Evolutionary conservation across 1,140 invertebrate species (phyloP), one percentile per base, ranked within the genome.

Genomic region (Eufriesea mexicana): DNA sequence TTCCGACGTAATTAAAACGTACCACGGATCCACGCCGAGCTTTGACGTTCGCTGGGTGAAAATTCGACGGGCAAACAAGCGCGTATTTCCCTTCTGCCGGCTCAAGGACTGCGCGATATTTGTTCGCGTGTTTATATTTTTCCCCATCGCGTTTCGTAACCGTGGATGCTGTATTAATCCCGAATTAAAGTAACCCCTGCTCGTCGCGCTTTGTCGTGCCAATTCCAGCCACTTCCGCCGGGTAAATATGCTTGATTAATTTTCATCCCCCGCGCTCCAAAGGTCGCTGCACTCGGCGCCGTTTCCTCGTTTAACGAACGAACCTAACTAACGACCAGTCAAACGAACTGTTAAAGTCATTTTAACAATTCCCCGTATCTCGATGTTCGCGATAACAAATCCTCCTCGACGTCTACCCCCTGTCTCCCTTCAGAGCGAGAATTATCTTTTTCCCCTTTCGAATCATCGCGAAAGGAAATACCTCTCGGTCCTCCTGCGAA

Each of bases 221-320:
- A 64, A 16, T 76, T 64, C 20, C 45, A 18, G 59, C 9, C 25
- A 64, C 25, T 23, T 35, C 47, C 20, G 25, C 25, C 23, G n/a
- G 42, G 12, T 76, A 76, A 76, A 64, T 64, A 47, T 42, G 45
- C 74, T n/a, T 49, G 45, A 76, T 76, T 51, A 76, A 76, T 64
- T 76, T 49, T 49, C 55, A 49, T 61, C 16, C 57, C 8, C 8
- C 1, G 16, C 25, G 7, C 14, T 35, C 14, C 42, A 61, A 59
- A 62, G 57, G 70, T 20, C 1, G 28, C 28, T 7, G 14, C 67
- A 49, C 49, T 47, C n/a, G 8, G 14, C 35, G n/a, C 0, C n/a
- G 73, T 47, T 59, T 71, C 25, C 51, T 14, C 25, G 28, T 72
- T 55, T n/a, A 55, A 55, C 7, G 28, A 72, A 72, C 18, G 9